Evolutionary conservation across 2,113 vertebrate species (phyloP).

Genomic region (Neolamprologus fasciatus): DNA sequence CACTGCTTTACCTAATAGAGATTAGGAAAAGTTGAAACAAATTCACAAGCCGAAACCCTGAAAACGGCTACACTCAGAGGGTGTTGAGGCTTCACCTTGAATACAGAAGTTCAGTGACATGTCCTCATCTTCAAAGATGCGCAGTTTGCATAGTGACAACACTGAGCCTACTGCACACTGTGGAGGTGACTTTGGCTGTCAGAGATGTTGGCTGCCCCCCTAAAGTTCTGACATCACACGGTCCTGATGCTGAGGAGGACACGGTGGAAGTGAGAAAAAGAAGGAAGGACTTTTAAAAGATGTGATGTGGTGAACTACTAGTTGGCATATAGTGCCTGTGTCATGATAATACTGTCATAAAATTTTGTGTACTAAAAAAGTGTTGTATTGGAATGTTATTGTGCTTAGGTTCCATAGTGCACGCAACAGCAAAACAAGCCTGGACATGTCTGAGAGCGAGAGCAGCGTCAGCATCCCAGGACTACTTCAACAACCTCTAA

Average conservation of each 20-base stretch:
- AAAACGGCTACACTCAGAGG: not conserved
- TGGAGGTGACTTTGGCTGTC: constrained; percentile 43
- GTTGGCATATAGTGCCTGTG: not conserved
- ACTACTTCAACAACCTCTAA: not conserved
- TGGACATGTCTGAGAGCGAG: not conserved
- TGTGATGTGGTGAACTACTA: not conserved
- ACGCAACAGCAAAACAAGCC: not conserved
- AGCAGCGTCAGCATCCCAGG: not conserved
- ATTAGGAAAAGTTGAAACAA: not conserved
- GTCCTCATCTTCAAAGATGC: not conserved
- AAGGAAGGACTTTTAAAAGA: not conserved
- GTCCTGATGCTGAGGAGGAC: not conserved
- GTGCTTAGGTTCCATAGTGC: not conserved
- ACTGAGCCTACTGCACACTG: not conserved
- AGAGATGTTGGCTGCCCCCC: not conserved
- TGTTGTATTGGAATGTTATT: not conserved
- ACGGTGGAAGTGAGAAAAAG: not conserved
- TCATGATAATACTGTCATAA: not conserved
- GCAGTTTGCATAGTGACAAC: constrained; percentile 26
- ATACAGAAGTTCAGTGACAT: not conserved
- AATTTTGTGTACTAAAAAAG: not conserved
- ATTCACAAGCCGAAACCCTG: not conserved
- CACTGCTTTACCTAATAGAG: not conserved
- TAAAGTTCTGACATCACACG: not conserved
- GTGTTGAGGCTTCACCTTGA: not conserved